Conservation (phyloP, 2,113 vertebrate genomes). For the Bujurquina vittata region DNA sequence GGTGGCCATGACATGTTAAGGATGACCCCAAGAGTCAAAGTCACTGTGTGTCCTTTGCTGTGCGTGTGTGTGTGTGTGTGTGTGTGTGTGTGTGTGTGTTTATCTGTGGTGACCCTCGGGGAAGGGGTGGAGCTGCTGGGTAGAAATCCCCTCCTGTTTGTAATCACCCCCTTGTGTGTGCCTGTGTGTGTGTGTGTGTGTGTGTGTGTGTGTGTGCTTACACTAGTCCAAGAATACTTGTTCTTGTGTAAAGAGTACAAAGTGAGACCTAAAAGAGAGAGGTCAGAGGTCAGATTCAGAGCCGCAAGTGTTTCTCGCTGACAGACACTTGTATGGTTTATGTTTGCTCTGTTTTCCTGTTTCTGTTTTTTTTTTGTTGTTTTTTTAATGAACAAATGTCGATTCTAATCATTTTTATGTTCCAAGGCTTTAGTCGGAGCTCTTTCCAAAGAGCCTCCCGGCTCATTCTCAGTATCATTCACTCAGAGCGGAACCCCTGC, state of each 20-base stretch:
- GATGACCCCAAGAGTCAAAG: background rate
- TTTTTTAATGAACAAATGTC: no score
- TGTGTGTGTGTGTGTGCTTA: background rate
- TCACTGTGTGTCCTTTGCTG: background rate
- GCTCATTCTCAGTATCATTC: constrained; percentile 51
- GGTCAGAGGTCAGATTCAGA: constrained; percentile 4
- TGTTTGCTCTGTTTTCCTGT: constrained; percentile 7
- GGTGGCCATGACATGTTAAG: background rate
- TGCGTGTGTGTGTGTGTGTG: constrained; percentile 20
- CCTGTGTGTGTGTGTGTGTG: background rate
- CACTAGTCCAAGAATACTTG: constrained; percentile 3
- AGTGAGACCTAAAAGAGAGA: constrained; percentile 4
- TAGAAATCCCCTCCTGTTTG: constrained; percentile 52
- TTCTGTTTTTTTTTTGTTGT: no score
- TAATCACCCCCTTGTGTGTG: constrained; percentile 35
- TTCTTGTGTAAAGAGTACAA: background rate
- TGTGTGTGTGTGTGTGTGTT: constrained; percentile 46
- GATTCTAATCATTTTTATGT: constrained; percentile 46
- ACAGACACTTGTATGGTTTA: background rate
- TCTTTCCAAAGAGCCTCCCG: constrained; percentile 49
- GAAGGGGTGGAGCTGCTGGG: constrained; percentile 34
- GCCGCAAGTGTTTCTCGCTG: background rate
- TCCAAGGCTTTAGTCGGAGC: constrained; percentile 7
- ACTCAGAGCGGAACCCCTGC: constrained; percentile 39
- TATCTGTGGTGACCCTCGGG: constrained; percentile 35